Conservation (phyloP, 2,797 vertebrate genomes). For the Momotus momota region DNA sequence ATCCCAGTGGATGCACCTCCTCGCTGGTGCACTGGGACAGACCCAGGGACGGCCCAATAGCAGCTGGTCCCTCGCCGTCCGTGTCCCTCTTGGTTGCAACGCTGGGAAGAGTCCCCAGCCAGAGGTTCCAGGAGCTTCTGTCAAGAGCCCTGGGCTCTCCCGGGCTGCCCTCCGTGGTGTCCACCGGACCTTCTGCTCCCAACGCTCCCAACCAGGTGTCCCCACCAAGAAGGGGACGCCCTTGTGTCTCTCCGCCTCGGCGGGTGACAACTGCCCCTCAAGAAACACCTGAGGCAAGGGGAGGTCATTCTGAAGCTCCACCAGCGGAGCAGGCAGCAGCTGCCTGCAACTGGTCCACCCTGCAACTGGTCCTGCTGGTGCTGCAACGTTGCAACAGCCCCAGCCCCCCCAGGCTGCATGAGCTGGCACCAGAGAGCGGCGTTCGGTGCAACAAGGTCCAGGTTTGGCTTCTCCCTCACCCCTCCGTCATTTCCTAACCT, state of each 20-base stretch:
- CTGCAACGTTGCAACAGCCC: background rate
- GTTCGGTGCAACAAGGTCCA: background rate
- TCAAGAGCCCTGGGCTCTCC: background rate
- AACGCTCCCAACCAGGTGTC: accelerated
- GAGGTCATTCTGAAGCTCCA: no score
- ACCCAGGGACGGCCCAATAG: no score
- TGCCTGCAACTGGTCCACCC: background rate
- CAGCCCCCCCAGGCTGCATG: background rate
- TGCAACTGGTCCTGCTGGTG: accelerated
- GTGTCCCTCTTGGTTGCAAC: accelerated
- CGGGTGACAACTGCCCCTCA: background rate
- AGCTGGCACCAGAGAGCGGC: background rate
- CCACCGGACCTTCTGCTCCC: background rate
- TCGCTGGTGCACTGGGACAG: accelerated
- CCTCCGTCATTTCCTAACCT: slow-evolving; percentile 9
- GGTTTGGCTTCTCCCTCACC: slow-evolving; percentile 18
- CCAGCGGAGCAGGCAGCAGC: no score
- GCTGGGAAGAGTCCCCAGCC: background rate
- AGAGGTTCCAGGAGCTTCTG: background rate
- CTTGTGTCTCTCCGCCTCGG: background rate
- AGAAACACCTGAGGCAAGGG: accelerated
- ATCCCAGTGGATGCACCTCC: background rate
- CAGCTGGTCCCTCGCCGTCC: background rate
- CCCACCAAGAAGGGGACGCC: no score
- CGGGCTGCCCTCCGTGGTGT: background rate